phyloP scores from a whole-genome alignment of 1,140 invertebrate genomes.

The Zaprionus tsacasi region DNA sequence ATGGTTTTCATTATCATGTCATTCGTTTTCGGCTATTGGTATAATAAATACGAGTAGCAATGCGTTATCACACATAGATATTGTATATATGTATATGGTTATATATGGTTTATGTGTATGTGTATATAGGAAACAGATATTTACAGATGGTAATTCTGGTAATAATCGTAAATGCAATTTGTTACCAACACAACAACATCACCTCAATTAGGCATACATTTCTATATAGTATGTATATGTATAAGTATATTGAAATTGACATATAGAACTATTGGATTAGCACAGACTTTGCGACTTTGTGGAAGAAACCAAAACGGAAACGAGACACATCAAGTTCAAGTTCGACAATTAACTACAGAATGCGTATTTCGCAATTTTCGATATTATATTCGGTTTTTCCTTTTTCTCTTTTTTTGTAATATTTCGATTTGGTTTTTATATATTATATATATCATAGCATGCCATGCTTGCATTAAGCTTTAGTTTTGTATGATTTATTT shows the following conservation, averaged over 20 bases:
- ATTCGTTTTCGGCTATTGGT: slow-evolving; percentile 2
- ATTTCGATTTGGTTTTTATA: slow-evolving; percentile 17
- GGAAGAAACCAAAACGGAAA: slow-evolving; percentile 14
- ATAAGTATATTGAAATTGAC: slow-evolving; percentile 32
- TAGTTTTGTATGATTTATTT: slow-evolving; percentile 23
- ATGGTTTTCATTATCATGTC: slow-evolving; percentile 5
- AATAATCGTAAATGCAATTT: slow-evolving; percentile 40
- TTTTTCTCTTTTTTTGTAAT: slow-evolving; percentile 20
- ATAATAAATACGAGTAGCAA: slow-evolving; percentile 35
- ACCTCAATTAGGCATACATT: slow-evolving; percentile 8
- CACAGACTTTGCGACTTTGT: neutral
- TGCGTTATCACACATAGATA: slow-evolving; percentile 34
- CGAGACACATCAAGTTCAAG: slow-evolving; percentile 11
- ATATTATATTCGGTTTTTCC: slow-evolving; percentile 1
- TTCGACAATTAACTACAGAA: slow-evolving; percentile 28
- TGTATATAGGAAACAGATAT: slow-evolving; percentile 27
- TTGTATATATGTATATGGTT: slow-evolving; percentile 10
- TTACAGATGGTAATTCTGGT: slow-evolving; percentile 25
- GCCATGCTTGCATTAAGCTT: slow-evolving; percentile 26
- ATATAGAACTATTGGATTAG: slow-evolving; percentile 26
- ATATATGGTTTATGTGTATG: slow-evolving; percentile 10
- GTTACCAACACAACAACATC: slow-evolving; percentile 35
- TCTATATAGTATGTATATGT: neutral
- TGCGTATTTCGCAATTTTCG: slow-evolving; percentile 21
- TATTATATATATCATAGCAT: neutral